phyloP scores from a whole-genome alignment of 2,113 vertebrate species.

The Megaceryle torquata region DNA sequence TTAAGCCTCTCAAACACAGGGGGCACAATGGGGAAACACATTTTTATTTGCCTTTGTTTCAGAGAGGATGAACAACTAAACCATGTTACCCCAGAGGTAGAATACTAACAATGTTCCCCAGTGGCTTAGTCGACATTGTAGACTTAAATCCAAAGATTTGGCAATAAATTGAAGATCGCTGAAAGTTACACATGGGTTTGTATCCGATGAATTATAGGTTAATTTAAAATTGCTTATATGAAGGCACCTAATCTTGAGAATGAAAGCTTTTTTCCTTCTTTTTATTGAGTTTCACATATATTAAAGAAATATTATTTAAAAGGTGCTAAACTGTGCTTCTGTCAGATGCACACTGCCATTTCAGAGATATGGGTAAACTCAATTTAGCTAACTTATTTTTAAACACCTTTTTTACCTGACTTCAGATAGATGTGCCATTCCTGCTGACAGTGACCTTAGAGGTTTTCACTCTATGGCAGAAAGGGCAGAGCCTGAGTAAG shows the following conservation, averaged over 20 bases:
- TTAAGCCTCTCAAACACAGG: not conserved
- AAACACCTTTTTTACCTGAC: not conserved
- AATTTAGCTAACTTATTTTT: not conserved
- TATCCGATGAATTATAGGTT: not conserved
- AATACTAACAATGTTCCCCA: not conserved
- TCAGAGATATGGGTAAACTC: not conserved
- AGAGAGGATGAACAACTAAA: not conserved
- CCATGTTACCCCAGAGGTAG: not conserved
- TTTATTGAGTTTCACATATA: not conserved
- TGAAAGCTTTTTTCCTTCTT: not conserved
- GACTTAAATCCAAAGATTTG: not conserved
- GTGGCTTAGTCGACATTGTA: not conserved
- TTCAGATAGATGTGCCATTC: not conserved
- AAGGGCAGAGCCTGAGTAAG: not conserved
- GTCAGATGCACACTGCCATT: not conserved
- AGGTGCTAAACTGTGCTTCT: not conserved
- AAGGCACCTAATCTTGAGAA: not conserved
- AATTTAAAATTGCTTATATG: not conserved
- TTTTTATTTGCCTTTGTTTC: not conserved
- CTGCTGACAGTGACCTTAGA: not conserved
- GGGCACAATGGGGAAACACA: not conserved
- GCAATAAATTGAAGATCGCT: not conserved
- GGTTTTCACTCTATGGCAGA: not conserved
- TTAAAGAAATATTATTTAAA: not conserved
- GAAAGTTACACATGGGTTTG: not conserved